Base-by-base conservation (phyloP, 2,888 invertebrate genomes). In the Eucriotettix oculatus region DNA sequence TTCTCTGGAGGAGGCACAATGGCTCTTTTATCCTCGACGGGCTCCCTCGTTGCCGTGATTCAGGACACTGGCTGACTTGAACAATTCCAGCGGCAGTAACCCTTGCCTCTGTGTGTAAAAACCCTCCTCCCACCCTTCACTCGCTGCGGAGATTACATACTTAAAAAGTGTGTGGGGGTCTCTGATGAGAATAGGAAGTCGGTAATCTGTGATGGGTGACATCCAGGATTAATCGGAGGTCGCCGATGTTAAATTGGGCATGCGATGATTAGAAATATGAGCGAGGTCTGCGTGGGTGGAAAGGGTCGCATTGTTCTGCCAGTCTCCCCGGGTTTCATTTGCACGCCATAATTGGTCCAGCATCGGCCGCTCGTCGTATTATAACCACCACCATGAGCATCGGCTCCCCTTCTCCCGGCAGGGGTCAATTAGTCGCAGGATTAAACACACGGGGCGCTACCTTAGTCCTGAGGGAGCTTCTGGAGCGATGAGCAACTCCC, bases 231-330 rank as follows among this genome's bases (percentile, higher is more conserved):
- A 63, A 63, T 61, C 63, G 63, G 57, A 61, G 61, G 63, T 61
- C 56, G 58, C 57, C 57, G 56, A 54, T 59, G 63, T 61, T 61
- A 61, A 63, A 63, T 63, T 61, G 63, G 58, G 61, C 63, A 61
- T 44, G 58, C 61, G 55, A 60, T 63, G 61, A 63, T 63, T 61
- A 63, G 63, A 63, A 63, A 63, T 63, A 63, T 63, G 63, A 63
- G 61, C 61, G 52, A 63, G 61, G 61, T 61, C 61, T 63, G 63
- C 61, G 61, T 59, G 52, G 48, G 48, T n/a, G 48, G 12, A 12
- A n/a, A n/a, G 48, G 48, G 48, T 48, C 14, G 48, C 48, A 48
- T 48, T 48, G 48, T 48, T 48, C 48, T 48, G 48, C n/a, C 29
- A 29, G 48, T n/a, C 12, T 12, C 48, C 48, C 48, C 48, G 14